Conservation (phyloP, 2,888 invertebrate species). For the Tryphoninae sp. region DNA sequence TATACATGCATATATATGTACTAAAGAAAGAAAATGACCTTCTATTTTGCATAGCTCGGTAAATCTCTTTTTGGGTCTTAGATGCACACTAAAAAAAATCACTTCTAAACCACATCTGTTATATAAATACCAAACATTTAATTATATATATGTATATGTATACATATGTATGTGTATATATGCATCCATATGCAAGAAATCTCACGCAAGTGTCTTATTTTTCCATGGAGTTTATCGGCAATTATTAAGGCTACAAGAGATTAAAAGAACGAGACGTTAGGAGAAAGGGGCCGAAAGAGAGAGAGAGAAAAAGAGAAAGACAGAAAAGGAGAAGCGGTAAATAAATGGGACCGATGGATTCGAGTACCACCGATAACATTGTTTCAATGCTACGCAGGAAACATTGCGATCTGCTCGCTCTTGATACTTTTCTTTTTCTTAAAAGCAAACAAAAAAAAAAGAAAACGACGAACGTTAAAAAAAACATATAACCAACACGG, state of each 20-base stretch:
- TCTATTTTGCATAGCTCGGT: conserved; percentile 81
- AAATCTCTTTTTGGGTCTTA: conserved; percentile 78
- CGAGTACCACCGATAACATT: conserved; percentile 49
- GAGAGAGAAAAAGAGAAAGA: conserved; percentile 43
- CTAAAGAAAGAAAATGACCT: conserved; percentile 74
- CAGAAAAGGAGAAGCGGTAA: conserved; percentile 25
- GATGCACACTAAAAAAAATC: conserved; percentile 69
- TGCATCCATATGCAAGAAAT: conserved; percentile 74
- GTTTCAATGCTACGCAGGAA: conserved; percentile 57
- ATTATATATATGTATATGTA: conserved; percentile 74
- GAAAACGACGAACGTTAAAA: conserved; percentile 31
- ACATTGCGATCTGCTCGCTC: conserved; percentile 55
- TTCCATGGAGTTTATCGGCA: conserved; percentile 72
- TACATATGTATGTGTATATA: conserved; percentile 72
- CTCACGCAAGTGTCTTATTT: conserved; percentile 78
- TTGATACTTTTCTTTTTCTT: conserved; percentile 52
- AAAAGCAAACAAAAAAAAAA: not conserved
- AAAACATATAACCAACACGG: not conserved
- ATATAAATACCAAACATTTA: conserved; percentile 72
- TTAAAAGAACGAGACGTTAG: conserved; percentile 52
- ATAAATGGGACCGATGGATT: conserved; percentile 56
- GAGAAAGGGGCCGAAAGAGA: conserved; percentile 31
- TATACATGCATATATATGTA: conserved; percentile 73
- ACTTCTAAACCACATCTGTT: conserved; percentile 71
- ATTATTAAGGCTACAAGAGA: conserved; percentile 63